These are phyloP conservation scores for Phrynosoma platyrhinos DNA, from an alignment of 2,113 vertebrate species.

Conservation along the genomic window DNA sequence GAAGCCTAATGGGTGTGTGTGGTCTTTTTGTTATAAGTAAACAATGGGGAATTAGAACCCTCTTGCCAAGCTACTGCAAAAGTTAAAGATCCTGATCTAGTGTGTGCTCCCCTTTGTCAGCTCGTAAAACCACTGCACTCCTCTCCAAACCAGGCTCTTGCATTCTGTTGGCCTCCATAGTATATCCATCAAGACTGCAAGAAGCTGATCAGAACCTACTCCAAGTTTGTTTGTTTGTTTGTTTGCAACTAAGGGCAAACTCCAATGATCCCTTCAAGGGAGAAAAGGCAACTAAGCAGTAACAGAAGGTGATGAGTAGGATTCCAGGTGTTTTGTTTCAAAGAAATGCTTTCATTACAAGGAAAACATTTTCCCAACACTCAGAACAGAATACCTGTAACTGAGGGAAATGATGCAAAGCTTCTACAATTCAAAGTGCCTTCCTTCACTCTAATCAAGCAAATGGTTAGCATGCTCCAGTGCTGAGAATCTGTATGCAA, in stretches of 20 bases:
- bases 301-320: not conserved
- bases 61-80: not conserved
- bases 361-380: not conserved
- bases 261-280: not conserved
- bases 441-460: not conserved
- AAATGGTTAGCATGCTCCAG: slow-evolving; percentile 1
- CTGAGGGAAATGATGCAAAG: not conserved
- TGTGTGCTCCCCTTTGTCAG: not conserved
- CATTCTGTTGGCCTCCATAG: not conserved
- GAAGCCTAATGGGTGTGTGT: not conserved
- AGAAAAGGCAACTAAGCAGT: not conserved
- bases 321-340: not conserved
- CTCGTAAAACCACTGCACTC: not conserved
- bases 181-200: not conserved
- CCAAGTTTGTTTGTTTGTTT: not conserved
- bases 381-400: not conserved
- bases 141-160: no score
- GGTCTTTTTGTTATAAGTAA: not conserved
- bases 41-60: not conserved
- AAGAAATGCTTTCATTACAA: not conserved
- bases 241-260: not conserved
- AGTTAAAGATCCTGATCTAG: not conserved
- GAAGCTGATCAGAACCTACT: not conserved
- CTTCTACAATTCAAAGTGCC: not conserved
- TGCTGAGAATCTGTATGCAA: not conserved